phyloP scores from a whole-genome alignment of 2,113 vertebrate species.

The Ursus arctos region DNA sequence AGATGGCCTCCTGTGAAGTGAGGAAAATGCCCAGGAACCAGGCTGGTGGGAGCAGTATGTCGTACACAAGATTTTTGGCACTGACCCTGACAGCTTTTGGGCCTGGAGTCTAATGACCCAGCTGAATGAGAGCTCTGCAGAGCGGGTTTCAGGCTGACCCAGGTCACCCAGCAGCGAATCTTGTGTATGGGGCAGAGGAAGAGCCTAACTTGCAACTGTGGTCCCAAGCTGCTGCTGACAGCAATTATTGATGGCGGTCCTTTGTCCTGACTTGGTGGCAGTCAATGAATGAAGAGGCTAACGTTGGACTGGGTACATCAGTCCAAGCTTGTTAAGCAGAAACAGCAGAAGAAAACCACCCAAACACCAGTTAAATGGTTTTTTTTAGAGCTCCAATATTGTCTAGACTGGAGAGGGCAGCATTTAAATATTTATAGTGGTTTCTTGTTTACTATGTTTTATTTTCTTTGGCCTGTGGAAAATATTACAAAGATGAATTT shows the following conservation, averaged over 20 bases:
- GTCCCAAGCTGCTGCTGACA: conserved; percentile 1
- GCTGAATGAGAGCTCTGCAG: not conserved
- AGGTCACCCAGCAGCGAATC: not conserved
- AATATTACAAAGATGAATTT: conserved; percentile 58
- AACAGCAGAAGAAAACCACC: not conserved
- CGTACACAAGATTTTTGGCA: not conserved
- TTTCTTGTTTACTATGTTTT: conserved; percentile 7
- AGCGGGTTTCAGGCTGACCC: conserved; percentile 37
- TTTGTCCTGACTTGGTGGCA: conserved; percentile 20
- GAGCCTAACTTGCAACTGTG: conserved; percentile 59
- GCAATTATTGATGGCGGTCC: conserved; percentile 21
- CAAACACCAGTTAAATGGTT: not conserved
- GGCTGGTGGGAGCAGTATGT: not conserved
- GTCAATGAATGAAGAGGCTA: not conserved
- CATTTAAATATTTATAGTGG: not conserved
- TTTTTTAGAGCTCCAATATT: not conserved
- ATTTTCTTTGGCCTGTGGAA: conserved; percentile 51
- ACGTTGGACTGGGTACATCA: not conserved
- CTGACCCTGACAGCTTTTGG: conserved; percentile 49
- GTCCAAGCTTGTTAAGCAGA: not conserved
- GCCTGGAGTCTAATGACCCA: not conserved
- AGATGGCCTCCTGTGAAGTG: not conserved
- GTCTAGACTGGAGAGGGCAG: not conserved
- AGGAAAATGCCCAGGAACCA: not conserved
- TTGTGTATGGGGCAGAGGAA: not conserved